phyloP scores from a whole-genome alignment of 1,140 invertebrate species.

The Planococcus citri region DNA sequence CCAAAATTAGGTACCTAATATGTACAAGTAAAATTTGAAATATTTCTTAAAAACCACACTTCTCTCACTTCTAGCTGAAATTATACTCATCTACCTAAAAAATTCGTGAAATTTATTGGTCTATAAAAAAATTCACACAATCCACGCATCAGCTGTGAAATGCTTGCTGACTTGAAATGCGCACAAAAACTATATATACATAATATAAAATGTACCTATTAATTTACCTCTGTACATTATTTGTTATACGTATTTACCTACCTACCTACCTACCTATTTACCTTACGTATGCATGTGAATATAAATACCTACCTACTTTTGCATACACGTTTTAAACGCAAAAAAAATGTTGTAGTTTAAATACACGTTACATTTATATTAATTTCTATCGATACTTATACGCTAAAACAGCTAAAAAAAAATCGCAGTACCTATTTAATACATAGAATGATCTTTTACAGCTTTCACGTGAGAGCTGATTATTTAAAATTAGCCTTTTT shows the following conservation, averaged over 20 bases:
- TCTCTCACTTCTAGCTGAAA: background rate
- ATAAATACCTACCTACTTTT: too few relatives aligned
- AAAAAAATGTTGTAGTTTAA: background rate
- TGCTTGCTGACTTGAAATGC: background rate
- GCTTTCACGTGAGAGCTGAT: background rate
- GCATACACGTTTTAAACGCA: background rate
- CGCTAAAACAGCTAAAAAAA: background rate
- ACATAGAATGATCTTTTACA: background rate
- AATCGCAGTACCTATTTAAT: background rate
- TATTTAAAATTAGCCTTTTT: background rate
- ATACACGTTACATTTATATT: background rate
- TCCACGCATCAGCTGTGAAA: slow-evolving; percentile 1
- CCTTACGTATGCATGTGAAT: background rate
- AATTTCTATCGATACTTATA: background rate
- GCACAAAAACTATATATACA: background rate
- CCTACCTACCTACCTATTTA: too few relatives aligned
- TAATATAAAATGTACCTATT: too few relatives aligned
- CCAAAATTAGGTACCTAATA: too few relatives aligned
- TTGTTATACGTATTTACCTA: background rate
- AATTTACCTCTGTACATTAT: background rate
- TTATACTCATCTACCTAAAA: background rate
- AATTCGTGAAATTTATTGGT: background rate
- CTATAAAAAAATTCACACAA: background rate
- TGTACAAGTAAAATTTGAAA: too few relatives aligned
- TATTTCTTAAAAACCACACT: too few relatives aligned